Evolutionary conservation across 2,797 vertebrate genomes (phyloP), one percentile per base, ranked within the genome.

Genomic region (Melanotaenia pygmaea): DNA sequence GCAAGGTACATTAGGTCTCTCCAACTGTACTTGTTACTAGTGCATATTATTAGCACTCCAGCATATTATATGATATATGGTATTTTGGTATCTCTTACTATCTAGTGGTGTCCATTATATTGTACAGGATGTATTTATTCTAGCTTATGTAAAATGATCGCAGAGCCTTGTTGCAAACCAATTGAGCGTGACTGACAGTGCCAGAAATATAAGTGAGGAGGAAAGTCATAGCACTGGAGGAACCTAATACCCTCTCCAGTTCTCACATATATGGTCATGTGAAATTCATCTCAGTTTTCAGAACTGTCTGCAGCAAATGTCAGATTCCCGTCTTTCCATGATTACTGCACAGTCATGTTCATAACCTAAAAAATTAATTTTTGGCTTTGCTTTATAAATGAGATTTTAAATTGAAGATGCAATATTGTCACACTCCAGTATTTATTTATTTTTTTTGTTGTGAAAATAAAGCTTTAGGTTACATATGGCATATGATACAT

Each of bases 61-160:
- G 30, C 30, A 30, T 5, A 3, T 30, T 30, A 30, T 30, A 30
- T 30, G 30, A 30, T 30, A 30, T 30, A 30, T 30, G 30, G 30
- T 30, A 30, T 30, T 30, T 30, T 30, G 30, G 30, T 30, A 30
- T 30, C 30, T 30, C 30, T 30, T 30, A 30, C 30, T 30, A 30
- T 30, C 28, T 30, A 30, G 30, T 30, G 30, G 30, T 30, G 30
- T 30, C 30, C 2, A 24, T 10, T 35, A 35, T 26, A 50, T 72
- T 4, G 4, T 20, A 47, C 40, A 26, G 14, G 28, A 38, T 64
- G 3, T 77, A 32, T 67, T 67, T 10, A 59, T 50, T 22, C 62
- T 18, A 60, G 59, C 54, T 68, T 56, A 80, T 80, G 47, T 38
- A 75, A 57, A 64, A 22, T 51, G 18, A 67, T 54, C 66, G 53